Percentiles rank a stretch among this genome's conserved stretches.
phyloP scores from a whole-genome alignment of 2,797 vertebrate genomes.

The Pseudochirops corinnae region DNA sequence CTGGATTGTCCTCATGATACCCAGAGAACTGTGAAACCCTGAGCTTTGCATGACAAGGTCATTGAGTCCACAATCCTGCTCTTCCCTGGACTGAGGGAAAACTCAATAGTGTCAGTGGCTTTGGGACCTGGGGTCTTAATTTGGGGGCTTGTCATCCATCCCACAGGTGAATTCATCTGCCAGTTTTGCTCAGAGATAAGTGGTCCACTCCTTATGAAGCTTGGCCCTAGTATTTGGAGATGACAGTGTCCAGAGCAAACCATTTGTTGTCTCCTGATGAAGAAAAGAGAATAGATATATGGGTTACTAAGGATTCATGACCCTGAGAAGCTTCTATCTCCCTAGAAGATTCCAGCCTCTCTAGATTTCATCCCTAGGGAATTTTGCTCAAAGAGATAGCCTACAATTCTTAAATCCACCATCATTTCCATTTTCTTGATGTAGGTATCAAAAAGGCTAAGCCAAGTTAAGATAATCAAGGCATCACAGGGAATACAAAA shows the following conservation, averaged over 20 bases:
- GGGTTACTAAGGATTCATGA: neutral
- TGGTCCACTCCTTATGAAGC: neutral
- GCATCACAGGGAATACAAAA: neutral
- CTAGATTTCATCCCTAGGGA: neutral
- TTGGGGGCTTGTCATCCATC: neutral
- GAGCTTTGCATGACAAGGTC: neutral
- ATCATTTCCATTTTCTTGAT: neutral
- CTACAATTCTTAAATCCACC: neutral
- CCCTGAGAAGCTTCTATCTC: neutral
- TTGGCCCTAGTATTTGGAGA: slow-evolving; percentile 26
- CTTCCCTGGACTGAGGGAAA: neutral
- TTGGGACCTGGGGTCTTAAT: neutral
- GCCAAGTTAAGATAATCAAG: neutral
- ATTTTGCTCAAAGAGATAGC: neutral
- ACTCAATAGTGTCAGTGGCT: neutral
- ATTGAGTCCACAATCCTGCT: neutral
- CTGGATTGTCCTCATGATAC: neutral
- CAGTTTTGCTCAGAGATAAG: neutral
- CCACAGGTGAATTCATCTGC: neutral
- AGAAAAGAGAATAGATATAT: neutral
- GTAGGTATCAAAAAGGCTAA: neutral
- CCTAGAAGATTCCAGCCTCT: neutral
- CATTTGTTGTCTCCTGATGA: neutral
- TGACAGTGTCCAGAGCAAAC: neutral
- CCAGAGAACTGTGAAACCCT: neutral